Conservation (phyloP, 2,797 vertebrate species). For the Pyrrhura leucotis region DNA sequence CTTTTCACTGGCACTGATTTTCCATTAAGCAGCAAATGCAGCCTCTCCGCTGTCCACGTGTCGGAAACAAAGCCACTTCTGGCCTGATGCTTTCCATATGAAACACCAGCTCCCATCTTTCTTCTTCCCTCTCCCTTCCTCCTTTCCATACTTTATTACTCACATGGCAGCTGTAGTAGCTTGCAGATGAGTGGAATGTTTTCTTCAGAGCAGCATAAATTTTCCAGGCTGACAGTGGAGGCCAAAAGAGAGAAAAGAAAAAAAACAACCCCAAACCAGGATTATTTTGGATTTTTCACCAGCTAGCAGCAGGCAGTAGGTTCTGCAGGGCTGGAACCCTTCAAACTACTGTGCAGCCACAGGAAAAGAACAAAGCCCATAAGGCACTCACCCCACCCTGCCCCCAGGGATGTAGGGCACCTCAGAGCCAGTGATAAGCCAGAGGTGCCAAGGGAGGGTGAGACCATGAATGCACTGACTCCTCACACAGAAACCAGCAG, state of each 20-base stretch:
- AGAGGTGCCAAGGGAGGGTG: background rate
- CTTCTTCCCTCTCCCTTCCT: background rate
- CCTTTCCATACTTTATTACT: constrained; percentile 19
- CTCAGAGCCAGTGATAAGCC: background rate
- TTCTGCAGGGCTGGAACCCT: background rate
- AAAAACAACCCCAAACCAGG: background rate
- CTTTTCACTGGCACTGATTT: background rate
- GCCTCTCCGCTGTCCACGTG: background rate
- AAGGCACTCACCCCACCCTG: background rate
- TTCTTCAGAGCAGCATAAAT: background rate
- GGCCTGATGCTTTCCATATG: constrained; percentile 36
- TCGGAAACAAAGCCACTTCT: constrained; percentile 60
- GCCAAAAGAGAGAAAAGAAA: constrained; percentile 2
- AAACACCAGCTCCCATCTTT: constrained; percentile 36
- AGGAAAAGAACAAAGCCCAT: background rate
- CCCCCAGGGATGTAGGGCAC: background rate
- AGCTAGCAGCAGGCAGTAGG: background rate
- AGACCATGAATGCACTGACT: background rate
- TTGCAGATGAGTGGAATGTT: constrained; percentile 14
- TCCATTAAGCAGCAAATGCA: constrained; percentile 16
- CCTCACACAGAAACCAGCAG: accelerated
- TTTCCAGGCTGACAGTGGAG: constrained; percentile 43
- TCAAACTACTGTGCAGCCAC: background rate
- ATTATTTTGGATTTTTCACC: constrained; percentile 17
- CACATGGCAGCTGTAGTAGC: constrained; percentile 11